These are phyloP conservation scores for Andrena hattorfiana DNA, from an alignment of 2,888 invertebrate species.

Conservation along the genomic window DNA sequence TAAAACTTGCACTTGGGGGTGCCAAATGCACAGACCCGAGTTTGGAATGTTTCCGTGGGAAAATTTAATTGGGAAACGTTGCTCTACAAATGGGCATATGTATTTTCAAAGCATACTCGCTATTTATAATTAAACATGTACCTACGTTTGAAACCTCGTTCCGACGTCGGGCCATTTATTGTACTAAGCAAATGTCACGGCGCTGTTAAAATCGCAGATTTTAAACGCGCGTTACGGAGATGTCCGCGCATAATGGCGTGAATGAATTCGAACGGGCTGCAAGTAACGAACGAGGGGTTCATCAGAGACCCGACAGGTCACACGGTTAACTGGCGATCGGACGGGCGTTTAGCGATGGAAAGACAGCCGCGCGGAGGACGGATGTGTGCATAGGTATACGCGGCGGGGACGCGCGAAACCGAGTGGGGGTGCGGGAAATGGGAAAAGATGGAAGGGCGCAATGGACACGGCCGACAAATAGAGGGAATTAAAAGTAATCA, in stretches of 20 bases:
- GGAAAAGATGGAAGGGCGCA: background rate
- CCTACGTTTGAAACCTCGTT: no score
- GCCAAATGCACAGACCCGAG: no score
- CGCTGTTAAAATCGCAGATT: background rate
- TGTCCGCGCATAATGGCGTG: background rate
- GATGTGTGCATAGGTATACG: background rate
- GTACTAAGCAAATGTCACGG: no score
- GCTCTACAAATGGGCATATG: no score
- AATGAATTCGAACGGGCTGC: constrained; percentile 17
- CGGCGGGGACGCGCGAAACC: background rate
- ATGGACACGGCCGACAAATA: constrained; percentile 68
- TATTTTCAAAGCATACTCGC: no score
- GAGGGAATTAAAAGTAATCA: constrained; percentile 83
- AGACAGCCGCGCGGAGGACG: background rate
- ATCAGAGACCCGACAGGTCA: constrained; percentile 54
- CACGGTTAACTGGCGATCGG: constrained; percentile 77
- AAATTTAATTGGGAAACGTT: no score
- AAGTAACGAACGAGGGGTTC: constrained; percentile 65
- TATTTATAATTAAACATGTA: no score
- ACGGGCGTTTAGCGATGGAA: constrained; percentile 48
- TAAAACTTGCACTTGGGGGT: no score
- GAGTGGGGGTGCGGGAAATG: constrained; percentile 8
- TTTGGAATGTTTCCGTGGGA: no score
- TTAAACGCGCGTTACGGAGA: background rate
- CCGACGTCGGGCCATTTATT: no score